Conservation (phyloP, 2,113 vertebrate genomes). For the Lipophrys pholis region DNA sequence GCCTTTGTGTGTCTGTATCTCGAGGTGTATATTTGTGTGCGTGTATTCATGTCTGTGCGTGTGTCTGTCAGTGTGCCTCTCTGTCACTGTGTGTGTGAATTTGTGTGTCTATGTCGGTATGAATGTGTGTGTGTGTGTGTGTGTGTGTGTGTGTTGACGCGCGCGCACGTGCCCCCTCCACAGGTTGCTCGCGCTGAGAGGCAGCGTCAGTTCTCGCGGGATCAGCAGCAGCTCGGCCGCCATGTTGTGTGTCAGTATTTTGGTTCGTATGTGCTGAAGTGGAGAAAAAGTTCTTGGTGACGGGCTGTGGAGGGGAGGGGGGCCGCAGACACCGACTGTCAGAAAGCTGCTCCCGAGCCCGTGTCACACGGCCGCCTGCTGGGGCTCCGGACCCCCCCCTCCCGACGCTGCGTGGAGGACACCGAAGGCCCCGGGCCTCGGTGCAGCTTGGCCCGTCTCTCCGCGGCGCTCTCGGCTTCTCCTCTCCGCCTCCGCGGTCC, state of each 20-base stretch:
- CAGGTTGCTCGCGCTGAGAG: too few species aligned
- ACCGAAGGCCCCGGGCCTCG: conserved; percentile 80
- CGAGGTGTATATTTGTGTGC: too few species aligned
- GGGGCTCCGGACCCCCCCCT: conserved; percentile 64
- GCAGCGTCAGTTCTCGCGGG: conserved; percentile 84
- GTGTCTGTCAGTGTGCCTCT: too few species aligned
- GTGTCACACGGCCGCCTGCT: conserved; percentile 64
- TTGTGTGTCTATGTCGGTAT: too few species aligned
- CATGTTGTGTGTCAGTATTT: conserved; percentile 95
- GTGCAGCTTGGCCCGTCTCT: conserved; percentile 65
- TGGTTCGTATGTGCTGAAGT: conserved; percentile 89
- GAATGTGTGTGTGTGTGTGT: not conserved
- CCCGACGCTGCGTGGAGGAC: conserved; percentile 69
- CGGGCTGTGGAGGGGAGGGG: conserved; percentile 77
- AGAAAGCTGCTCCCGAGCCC: conserved; percentile 70
- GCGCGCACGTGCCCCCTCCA: too few species aligned
- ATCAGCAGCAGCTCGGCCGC: conserved; percentile 83
- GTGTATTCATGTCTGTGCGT: too few species aligned
- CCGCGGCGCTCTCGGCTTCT: conserved; percentile 70
- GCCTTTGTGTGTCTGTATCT: too few species aligned
- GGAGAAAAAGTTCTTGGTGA: conserved; percentile 80
- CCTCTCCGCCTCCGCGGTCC: conserved; percentile 79
- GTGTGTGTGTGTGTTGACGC: not conserved
- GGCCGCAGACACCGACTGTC: conserved; percentile 79
- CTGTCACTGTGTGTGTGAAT: conserved; percentile 10